Conservation (phyloP, 2,797 vertebrate genomes). For the Poeciliopsis gracilis region DNA sequence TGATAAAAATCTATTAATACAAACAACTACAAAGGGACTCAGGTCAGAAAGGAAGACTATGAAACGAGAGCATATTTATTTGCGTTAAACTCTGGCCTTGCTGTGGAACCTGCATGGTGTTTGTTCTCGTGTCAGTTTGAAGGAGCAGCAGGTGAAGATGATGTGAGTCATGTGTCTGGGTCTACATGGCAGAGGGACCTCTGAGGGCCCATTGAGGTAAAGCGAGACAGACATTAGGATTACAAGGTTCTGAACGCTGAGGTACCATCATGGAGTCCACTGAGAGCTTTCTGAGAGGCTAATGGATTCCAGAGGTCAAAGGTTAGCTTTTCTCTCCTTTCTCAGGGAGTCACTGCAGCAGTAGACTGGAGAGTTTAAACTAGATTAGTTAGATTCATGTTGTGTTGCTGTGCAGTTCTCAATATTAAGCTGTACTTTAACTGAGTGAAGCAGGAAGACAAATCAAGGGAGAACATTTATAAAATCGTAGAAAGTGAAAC, state of each 20-base stretch:
- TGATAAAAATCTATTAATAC: constrained; percentile 5
- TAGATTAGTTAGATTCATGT: neutral
- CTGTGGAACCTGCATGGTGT: constrained; percentile 50
- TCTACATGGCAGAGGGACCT: constrained; percentile 30
- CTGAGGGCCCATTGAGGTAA: constrained; percentile 24
- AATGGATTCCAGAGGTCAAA: constrained; percentile 47
- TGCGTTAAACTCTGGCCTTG: constrained; percentile 15
- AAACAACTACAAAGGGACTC: constrained; percentile 32
- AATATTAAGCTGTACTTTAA: neutral
- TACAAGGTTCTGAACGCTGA: constrained; percentile 29
- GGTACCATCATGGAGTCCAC: constrained; percentile 24
- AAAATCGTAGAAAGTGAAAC: neutral
- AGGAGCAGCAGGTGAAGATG: constrained; percentile 17
- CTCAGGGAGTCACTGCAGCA: constrained; percentile 21
- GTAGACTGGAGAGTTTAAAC: constrained; percentile 11
- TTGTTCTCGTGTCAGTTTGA: constrained; percentile 10
- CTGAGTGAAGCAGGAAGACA: neutral
- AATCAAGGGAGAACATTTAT: neutral
- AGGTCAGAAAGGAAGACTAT: constrained; percentile 57
- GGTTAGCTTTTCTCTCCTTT: constrained; percentile 23
- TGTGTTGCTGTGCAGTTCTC: neutral
- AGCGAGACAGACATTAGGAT: constrained; percentile 30
- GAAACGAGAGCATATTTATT: constrained; percentile 18
- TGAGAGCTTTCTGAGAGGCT: constrained; percentile 35
- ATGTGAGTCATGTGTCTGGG: constrained; percentile 30